A percentile compares a stretch with the other conserved stretches of the same genome.
Evolutionary conservation across 1,140 invertebrate species (phyloP).

Genomic region (Bombus sylvicola): DNA sequence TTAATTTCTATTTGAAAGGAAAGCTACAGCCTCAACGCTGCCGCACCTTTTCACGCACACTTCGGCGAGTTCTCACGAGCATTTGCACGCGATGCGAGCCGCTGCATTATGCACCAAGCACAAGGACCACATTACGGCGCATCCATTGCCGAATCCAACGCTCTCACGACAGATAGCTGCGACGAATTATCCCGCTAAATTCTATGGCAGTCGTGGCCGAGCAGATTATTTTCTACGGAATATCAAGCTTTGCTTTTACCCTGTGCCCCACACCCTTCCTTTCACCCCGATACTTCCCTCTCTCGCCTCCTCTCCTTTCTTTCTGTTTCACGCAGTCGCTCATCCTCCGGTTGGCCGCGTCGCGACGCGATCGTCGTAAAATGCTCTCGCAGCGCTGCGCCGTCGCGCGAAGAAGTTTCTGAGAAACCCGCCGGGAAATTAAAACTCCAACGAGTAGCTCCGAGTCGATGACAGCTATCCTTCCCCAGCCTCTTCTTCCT

Average conservation of each 20-base stretch:
- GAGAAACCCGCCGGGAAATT: conserved; percentile 68
- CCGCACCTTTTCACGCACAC: not conserved
- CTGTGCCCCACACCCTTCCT: too few relatives aligned
- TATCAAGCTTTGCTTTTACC: conserved; percentile 42
- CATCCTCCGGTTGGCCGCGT: conserved; percentile 14
- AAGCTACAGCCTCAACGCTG: not conserved
- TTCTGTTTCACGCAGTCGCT: not conserved
- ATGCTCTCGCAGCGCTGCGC: not conserved
- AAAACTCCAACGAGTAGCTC: conserved; percentile 57
- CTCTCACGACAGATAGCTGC: conserved; percentile 32
- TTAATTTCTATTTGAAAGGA: conserved; percentile 50
- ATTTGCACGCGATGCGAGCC: conserved; percentile 34
- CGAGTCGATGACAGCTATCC: conserved; percentile 55
- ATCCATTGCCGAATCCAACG: conserved; percentile 49
- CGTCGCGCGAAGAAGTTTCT: conserved; percentile 50
- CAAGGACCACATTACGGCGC: conserved; percentile 48
- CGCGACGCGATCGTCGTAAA: conserved; percentile 8
- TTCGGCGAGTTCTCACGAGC: conserved; percentile 50
- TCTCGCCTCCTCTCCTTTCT: not conserved
- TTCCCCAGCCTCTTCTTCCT: too few relatives aligned
- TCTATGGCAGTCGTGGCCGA: conserved; percentile 45
- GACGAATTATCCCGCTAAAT: conserved; percentile 60
- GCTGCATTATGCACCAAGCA: conserved; percentile 59
- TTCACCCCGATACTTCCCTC: not conserved
- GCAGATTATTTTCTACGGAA: conserved; percentile 54